phyloP scores from a whole-genome alignment of 1,140 invertebrate species.

The Apis mellifera region Amel_HAv3.1 CM009931.2:15649001-15649500 shows the following conservation, averaged over 20 bases:
- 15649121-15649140: not conserved
- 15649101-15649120: not conserved
- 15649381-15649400: constrained; percentile 4
- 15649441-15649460: not conserved
- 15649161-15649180: constrained; percentile 1
- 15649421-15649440: constrained; percentile 1
- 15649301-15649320: constrained; percentile 20
- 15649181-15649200: not conserved
- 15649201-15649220: not conserved
- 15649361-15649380: not conserved
- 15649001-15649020: no score
- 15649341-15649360: constrained; percentile 37
- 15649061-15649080: no score
- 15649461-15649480: not conserved
- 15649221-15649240: constrained; percentile 42
- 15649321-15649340: constrained; percentile 30
- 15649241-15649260: constrained; percentile 50
- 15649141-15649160: not conserved
- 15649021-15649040: not conserved
- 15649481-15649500: constrained; percentile 4
- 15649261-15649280: constrained; percentile 64
- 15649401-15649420: not conserved
- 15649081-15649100: not conserved
- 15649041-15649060: not conserved
- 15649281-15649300: constrained; percentile 63